These are phyloP conservation scores for Paramormyrops hopkinsi DNA, from an alignment of 2,797 vertebrate species.

Conservation along the genomic window DNA sequence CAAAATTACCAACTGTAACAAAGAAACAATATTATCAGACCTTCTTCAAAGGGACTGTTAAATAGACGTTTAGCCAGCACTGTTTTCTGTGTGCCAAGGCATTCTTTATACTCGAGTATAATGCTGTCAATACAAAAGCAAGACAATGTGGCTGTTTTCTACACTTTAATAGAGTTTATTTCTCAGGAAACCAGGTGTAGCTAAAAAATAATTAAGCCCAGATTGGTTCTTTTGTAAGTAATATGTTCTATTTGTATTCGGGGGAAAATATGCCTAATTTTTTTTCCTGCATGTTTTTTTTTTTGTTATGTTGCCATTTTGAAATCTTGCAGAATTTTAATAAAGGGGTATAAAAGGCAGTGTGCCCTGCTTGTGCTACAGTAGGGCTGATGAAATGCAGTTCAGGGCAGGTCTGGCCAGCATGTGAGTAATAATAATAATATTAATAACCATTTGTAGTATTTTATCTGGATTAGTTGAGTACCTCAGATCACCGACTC, in stretches of 20 bases:
- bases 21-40: conserved; percentile 39
- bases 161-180: conserved; percentile 17
- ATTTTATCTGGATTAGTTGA: background rate
- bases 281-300: background rate
- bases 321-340: conserved; percentile 34
- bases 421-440: background rate
- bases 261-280: background rate
- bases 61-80: conserved; percentile 41
- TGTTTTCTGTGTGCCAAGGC: conserved; percentile 29
- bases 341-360: background rate
- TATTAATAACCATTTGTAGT: background rate
- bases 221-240: conserved; percentile 15
- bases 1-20: conserved; percentile 42
- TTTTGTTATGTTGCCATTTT: conserved; percentile 27
- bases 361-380: background rate
- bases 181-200: background rate
- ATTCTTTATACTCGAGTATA: conserved; percentile 35
- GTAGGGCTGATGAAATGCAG: background rate
- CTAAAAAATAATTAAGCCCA: conserved; percentile 22
- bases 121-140: background rate
- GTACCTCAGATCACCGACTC: background rate
- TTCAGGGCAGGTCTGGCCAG: background rate
- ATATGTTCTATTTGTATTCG: background rate
- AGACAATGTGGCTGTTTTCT: background rate
- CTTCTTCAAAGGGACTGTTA: conserved; percentile 37